phyloP scores from a whole-genome alignment of 2,888 invertebrate genomes.

The Hanleya hanleyi region DNA sequence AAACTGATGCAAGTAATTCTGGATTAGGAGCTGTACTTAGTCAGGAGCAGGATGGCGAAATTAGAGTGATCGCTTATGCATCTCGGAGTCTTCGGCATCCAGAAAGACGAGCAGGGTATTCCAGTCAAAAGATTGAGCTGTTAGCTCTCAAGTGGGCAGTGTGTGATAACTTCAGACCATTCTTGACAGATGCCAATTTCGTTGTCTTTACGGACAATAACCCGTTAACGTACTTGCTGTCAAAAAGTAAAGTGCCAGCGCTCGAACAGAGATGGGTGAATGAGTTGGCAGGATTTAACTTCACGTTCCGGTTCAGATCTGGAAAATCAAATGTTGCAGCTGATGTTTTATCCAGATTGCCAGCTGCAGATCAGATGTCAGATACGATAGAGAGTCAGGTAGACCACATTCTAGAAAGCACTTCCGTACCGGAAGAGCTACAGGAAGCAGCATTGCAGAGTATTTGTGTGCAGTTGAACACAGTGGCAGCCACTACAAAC shows the following conservation, averaged over 20 bases:
- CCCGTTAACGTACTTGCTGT: slow-evolving; percentile 16
- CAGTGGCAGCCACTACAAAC: not conserved
- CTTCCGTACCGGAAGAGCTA: not conserved
- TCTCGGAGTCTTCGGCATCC: not conserved
- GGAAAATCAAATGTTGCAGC: slow-evolving; percentile 10
- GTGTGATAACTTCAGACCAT: slow-evolving; percentile 29
- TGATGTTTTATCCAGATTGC: slow-evolving; percentile 25
- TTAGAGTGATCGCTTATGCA: slow-evolving; percentile 27
- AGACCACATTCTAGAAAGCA: not conserved
- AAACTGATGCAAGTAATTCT: slow-evolving; percentile 19
- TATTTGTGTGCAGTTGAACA: not conserved
- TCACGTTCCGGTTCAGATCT: slow-evolving; percentile 19
- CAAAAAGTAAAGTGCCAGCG: slow-evolving; percentile 21
- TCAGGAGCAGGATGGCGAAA: slow-evolving; percentile 22
- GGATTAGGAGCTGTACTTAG: slow-evolving; percentile 30
- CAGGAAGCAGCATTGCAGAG: not conserved
- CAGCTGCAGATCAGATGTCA: not conserved
- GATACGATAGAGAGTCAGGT: not conserved
- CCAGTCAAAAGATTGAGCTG: slow-evolving; percentile 36
- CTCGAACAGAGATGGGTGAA: slow-evolving; percentile 33
- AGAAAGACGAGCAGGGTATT: slow-evolving; percentile 24
- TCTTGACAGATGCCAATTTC: slow-evolving; percentile 24
- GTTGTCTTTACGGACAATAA: slow-evolving; percentile 26
- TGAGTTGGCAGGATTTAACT: slow-evolving; percentile 25
- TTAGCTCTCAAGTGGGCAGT: slow-evolving; percentile 40